Evolutionary conservation across 2,797 vertebrate species (phyloP), one percentile per base, ranked within the genome.

Genomic region (Gymnothorax javanicus): DNA sequence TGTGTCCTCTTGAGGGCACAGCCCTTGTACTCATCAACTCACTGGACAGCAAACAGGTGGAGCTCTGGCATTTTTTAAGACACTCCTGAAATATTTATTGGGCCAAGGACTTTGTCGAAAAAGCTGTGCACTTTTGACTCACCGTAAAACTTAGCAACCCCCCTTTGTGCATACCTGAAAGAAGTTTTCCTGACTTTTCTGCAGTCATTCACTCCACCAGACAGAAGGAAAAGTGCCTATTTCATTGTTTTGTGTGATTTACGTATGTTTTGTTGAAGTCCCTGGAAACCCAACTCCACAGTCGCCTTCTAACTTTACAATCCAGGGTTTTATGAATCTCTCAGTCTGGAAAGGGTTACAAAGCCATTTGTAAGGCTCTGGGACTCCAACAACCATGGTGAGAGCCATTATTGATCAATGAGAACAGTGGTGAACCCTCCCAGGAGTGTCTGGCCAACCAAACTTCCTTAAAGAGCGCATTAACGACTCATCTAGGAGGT

Each of bases 81-180:
- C 25, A 33, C n/a, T 7, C 56, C 13, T 62, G 83, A 77, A 87
- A 84, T 84, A 87, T 84, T 77, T 87, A 87, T 87, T 23, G 84
- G 82, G 75, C 83, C 67, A 87, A 83, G 20, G 33, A 54, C 67
- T 75, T 33, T 52, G 82, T 27, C 52, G 58, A 56, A 7, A 60
- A 54, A 62, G 54, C 43, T 2, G 23, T 54, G 58, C 27, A 23
- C 15, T 84, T 56, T 87, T 83, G 25, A 67, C 67, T 33, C 84
- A 57, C 56, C 9, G 56, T 67, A 50, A 23, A 3, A 56, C 58
- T 4, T 67, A 23, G 8, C 7, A 77, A 25, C 52, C 25, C 50
- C 17, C 33, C 64, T 69, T n/a, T n/a, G 25, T 23, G 25, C 33
- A 75, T 13, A 71, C 11, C n/a, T 71, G 69, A 71, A 75, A 75